Percentiles rank a stretch among this genome's conserved stretches.
These are phyloP conservation scores for Zoanthus solanderi DNA, from an alignment of 92 coral and sea anemone species.

Conservation along the genomic window DNA sequence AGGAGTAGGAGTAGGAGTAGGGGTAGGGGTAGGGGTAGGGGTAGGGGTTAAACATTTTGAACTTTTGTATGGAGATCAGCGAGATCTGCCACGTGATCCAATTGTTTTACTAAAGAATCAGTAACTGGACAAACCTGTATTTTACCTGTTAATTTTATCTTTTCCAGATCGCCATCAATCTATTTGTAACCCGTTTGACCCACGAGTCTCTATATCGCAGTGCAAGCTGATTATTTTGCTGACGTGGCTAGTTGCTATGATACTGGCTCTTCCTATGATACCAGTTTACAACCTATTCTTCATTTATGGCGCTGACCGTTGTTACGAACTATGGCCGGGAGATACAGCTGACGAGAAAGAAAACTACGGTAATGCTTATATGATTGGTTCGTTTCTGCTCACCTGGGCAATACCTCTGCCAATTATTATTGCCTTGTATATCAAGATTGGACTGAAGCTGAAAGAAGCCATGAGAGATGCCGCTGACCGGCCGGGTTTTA, in stretches of 20 bases:
- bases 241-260: constrained; percentile 91
- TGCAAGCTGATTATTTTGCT: constrained; percentile 81
- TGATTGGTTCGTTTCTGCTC: constrained; percentile 74
- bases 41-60: too few relatives aligned
- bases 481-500: constrained; percentile 97
- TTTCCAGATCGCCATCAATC: constrained; percentile 96
- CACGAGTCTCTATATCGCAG: constrained; percentile 83
- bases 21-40: too few relatives aligned
- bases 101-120: too few relatives aligned
- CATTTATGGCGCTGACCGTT: constrained; percentile 2
- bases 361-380: constrained; percentile 49
- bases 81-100: too few relatives aligned
- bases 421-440: constrained; percentile 81
- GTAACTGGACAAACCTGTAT: neutral
- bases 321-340: constrained; percentile 83
- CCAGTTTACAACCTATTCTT: constrained; percentile 62
- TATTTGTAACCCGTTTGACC: constrained; percentile 90
- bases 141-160: neutral
- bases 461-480: constrained; percentile 90
- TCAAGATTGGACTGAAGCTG: constrained; percentile 84
- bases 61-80: too few relatives aligned
- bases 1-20: too few relatives aligned
- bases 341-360: neutral
- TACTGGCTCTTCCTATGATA: constrained; percentile 91
- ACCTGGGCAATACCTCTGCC: constrained; percentile 95